Evolutionary conservation across 2,113 vertebrate genomes (phyloP), one percentile per base, ranked within the genome.

Genomic region (Numida meleagris): DNA sequence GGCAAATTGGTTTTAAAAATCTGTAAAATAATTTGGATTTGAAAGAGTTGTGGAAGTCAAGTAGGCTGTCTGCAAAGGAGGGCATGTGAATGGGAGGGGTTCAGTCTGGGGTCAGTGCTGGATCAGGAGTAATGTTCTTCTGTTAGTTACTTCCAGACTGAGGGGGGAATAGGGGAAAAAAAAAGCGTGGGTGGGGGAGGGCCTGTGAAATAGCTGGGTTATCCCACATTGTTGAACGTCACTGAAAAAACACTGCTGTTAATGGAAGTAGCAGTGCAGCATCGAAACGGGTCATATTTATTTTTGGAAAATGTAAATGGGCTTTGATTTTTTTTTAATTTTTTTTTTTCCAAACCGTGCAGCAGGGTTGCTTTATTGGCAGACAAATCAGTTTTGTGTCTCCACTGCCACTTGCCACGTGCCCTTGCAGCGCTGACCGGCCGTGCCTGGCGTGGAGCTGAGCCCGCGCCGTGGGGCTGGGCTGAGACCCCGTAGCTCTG

Each of bases 21-120:
- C 96, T 93, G 65, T 94, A 96, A 97, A 93, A 93, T 89, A 97
- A 93, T 96, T 96, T 94, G 96, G 95, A 96, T 97, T 97, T 96
- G 95, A 51, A 89, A 76, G 85, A 92, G 82, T 92, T 84, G 86
- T 96, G 93, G 72, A 92, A 95, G 94, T 98, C 91, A 97, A 97
- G 95, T 96, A 53, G 23, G 19, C 33, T 89, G 11, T 87, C 82
- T 76, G 0, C 63, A 53, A 79, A 87, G 95, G 68, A 45, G 68
- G 50, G 55, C 55, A 20, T 10, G 23, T 89, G 90, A 78, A 76
- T 71, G 36, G 14, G 29, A 33, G 55, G 81, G 72, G 36, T 5
- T 10, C 8, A 48, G 23, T 3, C 34, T 4, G 33, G 85, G 80
- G 87, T 79, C 73, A 68, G 53, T 12, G 34, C 33, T 14, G 12